Evolutionary conservation across 2,113 vertebrate genomes (phyloP).

Genomic region (Oncorhynchus nerka): DNA sequence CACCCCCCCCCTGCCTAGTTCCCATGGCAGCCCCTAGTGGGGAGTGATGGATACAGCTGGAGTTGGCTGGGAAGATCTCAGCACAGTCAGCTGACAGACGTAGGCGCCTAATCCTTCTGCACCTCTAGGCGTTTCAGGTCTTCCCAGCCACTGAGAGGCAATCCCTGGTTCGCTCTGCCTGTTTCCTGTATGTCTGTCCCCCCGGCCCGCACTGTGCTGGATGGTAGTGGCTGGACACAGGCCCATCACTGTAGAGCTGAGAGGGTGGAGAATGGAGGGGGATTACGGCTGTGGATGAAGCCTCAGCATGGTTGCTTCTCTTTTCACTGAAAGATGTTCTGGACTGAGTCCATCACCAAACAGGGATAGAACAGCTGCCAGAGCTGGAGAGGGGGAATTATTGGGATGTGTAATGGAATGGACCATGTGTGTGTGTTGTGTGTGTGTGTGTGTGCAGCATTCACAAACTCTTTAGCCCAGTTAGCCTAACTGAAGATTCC

Average conservation of each 20-base stretch:
- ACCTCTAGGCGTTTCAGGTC: neutral
- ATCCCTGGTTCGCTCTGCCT: constrained; percentile 3
- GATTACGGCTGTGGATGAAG: neutral
- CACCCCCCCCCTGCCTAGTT: neutral
- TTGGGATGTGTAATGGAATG: neutral
- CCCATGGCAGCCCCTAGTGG: constrained; percentile 43
- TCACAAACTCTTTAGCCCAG: neutral
- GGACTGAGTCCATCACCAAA: neutral
- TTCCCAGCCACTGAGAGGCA: neutral
- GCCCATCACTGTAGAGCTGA: neutral
- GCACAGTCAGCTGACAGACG: constrained; percentile 1
- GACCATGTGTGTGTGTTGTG: neutral
- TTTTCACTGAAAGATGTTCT: neutral
- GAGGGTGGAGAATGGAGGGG: neutral
- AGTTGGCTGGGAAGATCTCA: constrained; percentile 1
- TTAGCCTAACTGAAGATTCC: neutral
- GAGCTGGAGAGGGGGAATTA: neutral
- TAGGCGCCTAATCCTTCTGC: constrained; percentile 22
- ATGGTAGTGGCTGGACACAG: neutral
- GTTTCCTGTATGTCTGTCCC: neutral
- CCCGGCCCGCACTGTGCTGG: neutral
- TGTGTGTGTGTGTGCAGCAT: neutral
- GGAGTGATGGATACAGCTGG: constrained; percentile 1
- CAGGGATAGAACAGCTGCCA: neutral
- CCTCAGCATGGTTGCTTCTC: neutral